Percentiles rank a stretch among this genome's conserved stretches.
Conservation (phyloP, 2,888 invertebrate species). For the Eurytoma adleriae region DNA sequence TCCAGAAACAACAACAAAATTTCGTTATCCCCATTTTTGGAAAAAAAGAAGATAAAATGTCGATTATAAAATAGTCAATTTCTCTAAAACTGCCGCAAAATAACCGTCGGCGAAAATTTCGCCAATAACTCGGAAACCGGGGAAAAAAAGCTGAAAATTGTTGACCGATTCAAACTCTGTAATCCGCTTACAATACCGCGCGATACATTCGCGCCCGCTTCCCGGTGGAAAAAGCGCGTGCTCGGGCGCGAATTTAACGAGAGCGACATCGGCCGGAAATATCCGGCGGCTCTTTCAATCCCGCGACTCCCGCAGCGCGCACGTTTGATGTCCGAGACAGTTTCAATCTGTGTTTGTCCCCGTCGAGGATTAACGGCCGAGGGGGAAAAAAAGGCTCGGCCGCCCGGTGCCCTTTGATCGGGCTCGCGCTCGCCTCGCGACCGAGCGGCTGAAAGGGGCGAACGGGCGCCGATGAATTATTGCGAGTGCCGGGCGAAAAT, state of each 20-base stretch:
- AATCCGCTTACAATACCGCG: no score
- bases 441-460: background rate
- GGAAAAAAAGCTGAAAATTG: no score
- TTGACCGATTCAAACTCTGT: no score
- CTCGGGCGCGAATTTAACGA: background rate
- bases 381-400: background rate
- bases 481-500: background rate
- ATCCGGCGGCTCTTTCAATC: background rate
- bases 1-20: no score
- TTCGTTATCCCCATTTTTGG: no score
- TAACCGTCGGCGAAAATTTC: no score
- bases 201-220: no score
- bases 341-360: background rate
- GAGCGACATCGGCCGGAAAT: background rate
- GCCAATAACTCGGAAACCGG: no score
- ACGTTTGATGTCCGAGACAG: conserved; percentile 9
- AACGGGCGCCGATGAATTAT: conserved; percentile 31
- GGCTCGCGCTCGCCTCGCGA: background rate
- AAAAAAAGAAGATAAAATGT: no score
- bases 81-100: no score
- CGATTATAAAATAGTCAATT: no score
- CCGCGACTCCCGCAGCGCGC: background rate
- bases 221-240: background rate
- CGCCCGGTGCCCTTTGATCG: background rate
- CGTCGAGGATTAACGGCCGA: background rate